Percentiles rank a stretch among this genome's conserved stretches.
phyloP scores from a whole-genome alignment of 2,113 vertebrate genomes.

The Ardeotis arabs region DNA sequence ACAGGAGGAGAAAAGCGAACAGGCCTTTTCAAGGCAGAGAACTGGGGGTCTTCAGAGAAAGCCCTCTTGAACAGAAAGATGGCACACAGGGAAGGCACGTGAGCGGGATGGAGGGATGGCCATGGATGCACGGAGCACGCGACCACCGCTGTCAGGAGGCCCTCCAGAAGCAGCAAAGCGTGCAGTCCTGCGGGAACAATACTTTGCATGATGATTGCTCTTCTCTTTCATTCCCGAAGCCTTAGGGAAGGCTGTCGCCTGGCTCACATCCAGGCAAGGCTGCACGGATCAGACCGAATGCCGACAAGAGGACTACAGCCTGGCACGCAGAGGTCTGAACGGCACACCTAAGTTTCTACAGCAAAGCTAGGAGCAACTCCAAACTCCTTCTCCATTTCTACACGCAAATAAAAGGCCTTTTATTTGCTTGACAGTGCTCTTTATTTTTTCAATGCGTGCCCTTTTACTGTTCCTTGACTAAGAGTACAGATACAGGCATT shows the following conservation, averaged over 20 bases:
- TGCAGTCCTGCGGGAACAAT: not conserved
- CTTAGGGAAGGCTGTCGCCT: not conserved
- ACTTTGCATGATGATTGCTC: not conserved
- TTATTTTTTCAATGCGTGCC: slow-evolving; percentile 5
- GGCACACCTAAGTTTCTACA: not conserved
- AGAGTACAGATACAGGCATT: slow-evolving; percentile 40
- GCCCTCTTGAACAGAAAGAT: not conserved
- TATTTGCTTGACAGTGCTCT: slow-evolving; percentile 28
- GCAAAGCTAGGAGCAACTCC: not conserved
- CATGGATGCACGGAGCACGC: fast-evolving
- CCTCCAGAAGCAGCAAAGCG: not conserved
- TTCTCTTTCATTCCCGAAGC: not conserved
- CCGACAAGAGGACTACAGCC: not conserved
- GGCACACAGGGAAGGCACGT: not conserved
- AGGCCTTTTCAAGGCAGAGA: not conserved
- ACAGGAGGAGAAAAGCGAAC: not conserved
- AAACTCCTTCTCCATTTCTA: slow-evolving; percentile 1
- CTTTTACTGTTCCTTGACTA: slow-evolving; percentile 42
- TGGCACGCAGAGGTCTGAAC: not conserved
- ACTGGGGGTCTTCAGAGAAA: not conserved
- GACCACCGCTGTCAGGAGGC: not conserved
- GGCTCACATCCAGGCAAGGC: not conserved
- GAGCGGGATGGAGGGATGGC: not conserved
- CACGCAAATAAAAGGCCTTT: slow-evolving; percentile 19
- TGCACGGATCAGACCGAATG: fast-evolving